Percentiles rank a stretch among this genome's conserved stretches.
Conservation (phyloP, 2,113 vertebrate species). For the Rhagologus leucostigma region DNA sequence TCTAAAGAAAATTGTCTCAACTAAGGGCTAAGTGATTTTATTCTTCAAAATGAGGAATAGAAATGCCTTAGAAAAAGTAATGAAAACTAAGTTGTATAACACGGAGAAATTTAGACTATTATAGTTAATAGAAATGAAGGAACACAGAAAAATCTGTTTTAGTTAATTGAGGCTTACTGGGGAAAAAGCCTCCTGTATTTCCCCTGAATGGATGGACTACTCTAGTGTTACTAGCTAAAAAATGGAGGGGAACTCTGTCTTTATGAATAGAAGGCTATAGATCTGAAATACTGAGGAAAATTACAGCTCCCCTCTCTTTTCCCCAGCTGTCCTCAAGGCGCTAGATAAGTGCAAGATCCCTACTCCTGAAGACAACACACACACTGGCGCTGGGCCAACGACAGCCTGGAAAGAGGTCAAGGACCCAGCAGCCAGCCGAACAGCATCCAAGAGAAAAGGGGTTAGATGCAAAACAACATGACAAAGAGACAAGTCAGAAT, state of each 20-base stretch:
- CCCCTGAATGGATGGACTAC: background rate
- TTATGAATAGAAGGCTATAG: background rate
- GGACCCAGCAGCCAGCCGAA: background rate
- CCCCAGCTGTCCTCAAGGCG: background rate
- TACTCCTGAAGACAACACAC: background rate
- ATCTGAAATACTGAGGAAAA: background rate
- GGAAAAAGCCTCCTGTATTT: background rate
- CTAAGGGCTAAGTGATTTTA: background rate
- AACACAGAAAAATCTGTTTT: background rate
- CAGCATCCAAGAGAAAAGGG: background rate
- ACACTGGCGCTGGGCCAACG: fast-evolving
- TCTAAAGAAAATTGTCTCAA: background rate
- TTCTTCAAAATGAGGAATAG: background rate
- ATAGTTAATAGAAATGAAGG: background rate
- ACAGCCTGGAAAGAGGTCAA: background rate
- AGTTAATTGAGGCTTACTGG: background rate
- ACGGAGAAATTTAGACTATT: background rate
- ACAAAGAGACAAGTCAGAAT: background rate
- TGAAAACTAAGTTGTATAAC: background rate
- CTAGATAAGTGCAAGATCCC: background rate
- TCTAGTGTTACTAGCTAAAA: background rate
- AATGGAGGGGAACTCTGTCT: background rate
- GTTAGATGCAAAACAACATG: background rate
- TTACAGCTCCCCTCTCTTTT: background rate
- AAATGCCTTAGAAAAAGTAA: background rate